phyloP scores from a whole-genome alignment of 2,797 vertebrate genomes.

The Austrolebias charrua region DNA sequence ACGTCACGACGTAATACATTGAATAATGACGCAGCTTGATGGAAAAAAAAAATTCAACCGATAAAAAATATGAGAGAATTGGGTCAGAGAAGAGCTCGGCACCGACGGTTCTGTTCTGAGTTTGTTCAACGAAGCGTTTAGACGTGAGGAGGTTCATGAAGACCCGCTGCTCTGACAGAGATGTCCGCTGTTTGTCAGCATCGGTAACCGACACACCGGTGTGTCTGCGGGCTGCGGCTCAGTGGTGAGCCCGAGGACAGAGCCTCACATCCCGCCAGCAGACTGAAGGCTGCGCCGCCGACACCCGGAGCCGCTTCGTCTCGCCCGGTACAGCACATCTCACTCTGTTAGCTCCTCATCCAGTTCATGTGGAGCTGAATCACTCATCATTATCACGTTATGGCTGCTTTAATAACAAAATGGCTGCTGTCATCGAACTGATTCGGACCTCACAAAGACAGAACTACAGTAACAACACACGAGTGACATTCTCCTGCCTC shows the following conservation, averaged over 20 bases:
- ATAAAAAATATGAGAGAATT: constrained; percentile 76
- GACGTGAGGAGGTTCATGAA: constrained; percentile 10
- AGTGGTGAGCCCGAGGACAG: constrained; percentile 40
- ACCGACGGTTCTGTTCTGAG: background rate
- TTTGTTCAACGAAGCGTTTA: background rate
- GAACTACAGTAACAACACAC: background rate
- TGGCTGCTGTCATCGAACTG: constrained; percentile 39
- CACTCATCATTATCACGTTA: background rate
- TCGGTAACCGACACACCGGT: constrained; percentile 66
- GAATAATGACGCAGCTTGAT: constrained; percentile 81
- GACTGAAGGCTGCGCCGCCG: constrained; percentile 28
- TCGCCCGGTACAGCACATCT: constrained; percentile 59
- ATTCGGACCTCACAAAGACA: constrained; percentile 9
- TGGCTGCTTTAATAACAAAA: constrained; percentile 28
- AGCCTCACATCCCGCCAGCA: constrained; percentile 32
- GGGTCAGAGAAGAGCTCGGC: constrained; percentile 58
- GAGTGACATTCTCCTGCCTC: too few species aligned
- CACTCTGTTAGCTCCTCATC: constrained; percentile 53
- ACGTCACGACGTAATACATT: constrained; percentile 80
- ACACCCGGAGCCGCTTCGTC: constrained; percentile 57
- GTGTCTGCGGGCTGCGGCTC: constrained; percentile 42
- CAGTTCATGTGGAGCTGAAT: constrained; percentile 16
- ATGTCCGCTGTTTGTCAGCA: constrained; percentile 70
- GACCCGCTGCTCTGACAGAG: constrained; percentile 31
- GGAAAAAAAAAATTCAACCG: constrained; percentile 77